Conservation (phyloP, 1,140 invertebrate genomes). For the Patella vulgata region DNA sequence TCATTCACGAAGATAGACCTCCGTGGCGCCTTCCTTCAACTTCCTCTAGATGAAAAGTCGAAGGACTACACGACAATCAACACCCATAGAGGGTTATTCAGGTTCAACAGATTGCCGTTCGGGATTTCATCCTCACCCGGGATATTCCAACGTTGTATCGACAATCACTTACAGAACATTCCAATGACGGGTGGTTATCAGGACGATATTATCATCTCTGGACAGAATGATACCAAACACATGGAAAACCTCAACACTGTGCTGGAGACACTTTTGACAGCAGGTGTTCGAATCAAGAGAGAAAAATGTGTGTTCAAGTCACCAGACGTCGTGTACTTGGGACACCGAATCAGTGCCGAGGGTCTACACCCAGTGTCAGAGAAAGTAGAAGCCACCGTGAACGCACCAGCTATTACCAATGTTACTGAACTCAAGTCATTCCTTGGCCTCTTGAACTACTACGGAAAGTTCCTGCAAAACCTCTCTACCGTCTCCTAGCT, state of each 20-base stretch:
- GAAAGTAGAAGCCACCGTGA: too few relatives aligned
- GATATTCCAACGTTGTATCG: constrained; percentile 7
- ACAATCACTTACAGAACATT: background rate
- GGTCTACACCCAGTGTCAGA: background rate
- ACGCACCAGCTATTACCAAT: too few relatives aligned
- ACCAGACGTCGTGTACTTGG: too few relatives aligned
- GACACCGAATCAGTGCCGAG: too few relatives aligned
- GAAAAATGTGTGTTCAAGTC: too few relatives aligned
- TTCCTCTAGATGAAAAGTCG: background rate
- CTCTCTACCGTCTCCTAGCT: background rate
- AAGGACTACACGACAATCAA: constrained; percentile 25
- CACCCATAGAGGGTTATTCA: constrained; percentile 33
- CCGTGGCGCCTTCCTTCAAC: background rate
- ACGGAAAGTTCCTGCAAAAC: too few relatives aligned
- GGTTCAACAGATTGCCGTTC: constrained; percentile 19
- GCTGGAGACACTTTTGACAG: too few relatives aligned
- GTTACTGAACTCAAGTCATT: too few relatives aligned
- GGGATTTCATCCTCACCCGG: constrained; percentile 17
- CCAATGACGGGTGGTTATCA: background rate
- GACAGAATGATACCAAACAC: too few relatives aligned
- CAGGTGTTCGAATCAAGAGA: too few relatives aligned
- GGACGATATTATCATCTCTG: background rate
- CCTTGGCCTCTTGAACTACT: constrained; percentile 3
- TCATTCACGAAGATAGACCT: background rate
- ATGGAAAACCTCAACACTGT: too few relatives aligned